Evolutionary conservation across 2,888 invertebrate species (phyloP).

Genomic region (Hirtodrosophila histrioides): DNA sequence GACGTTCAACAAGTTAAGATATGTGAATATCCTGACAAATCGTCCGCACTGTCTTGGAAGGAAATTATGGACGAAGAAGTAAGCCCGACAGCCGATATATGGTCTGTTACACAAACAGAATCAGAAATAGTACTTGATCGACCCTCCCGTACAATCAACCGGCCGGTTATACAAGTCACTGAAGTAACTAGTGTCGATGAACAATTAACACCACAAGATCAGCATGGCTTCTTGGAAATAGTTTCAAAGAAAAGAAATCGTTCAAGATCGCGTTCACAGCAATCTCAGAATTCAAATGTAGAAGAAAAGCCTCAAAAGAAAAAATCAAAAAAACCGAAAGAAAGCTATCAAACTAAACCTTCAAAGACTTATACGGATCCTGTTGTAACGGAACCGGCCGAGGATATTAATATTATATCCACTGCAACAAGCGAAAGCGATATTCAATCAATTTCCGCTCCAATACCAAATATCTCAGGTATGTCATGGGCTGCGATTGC

Average conservation of each 20-base stretch:
- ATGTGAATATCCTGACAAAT: conserved; percentile 31
- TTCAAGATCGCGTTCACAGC: conserved; percentile 86
- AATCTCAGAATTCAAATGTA: conserved; percentile 69
- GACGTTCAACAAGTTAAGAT: conserved; percentile 5
- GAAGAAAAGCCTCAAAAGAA: conserved; percentile 85
- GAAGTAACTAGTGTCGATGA: conserved; percentile 45
- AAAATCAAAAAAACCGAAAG: conserved; percentile 67
- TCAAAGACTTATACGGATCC: conserved; percentile 4
- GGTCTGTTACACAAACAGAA: conserved; percentile 64
- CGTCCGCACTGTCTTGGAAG: conserved; percentile 63
- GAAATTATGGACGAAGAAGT: conserved; percentile 77
- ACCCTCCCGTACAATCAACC: conserved; percentile 62
- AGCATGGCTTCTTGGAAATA: conserved; percentile 85
- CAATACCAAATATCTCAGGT: conserved; percentile 49
- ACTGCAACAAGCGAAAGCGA: not conserved
- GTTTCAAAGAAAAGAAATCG: conserved; percentile 85
- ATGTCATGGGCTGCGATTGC: conserved; percentile 80
- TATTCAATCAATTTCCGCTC: conserved; percentile 6
- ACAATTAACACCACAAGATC: conserved; percentile 59
- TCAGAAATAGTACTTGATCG: conserved; percentile 43
- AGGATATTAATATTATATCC: not conserved
- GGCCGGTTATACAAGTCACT: conserved; percentile 75
- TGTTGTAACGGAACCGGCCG: conserved; percentile 1
- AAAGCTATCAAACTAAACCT: conserved; percentile 11
- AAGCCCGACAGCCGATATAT: conserved; percentile 52